phyloP scores from a whole-genome alignment of 2,888 invertebrate genomes.

The Chloroclysta siterata region DNA sequence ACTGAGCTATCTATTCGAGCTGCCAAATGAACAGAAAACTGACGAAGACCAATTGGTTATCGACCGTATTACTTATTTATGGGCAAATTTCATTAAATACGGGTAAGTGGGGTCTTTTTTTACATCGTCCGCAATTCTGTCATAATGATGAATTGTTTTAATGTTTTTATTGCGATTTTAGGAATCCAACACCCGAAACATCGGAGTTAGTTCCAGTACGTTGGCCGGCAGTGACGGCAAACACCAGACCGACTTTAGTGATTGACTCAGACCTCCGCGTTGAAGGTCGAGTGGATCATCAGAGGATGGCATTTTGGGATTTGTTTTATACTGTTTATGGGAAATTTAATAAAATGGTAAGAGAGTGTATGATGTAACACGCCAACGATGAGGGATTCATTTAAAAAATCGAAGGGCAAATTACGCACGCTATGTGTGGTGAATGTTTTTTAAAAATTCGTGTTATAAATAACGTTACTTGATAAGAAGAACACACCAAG shows the following conservation, averaged over 20 bases:
- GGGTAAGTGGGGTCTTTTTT: constrained; percentile 59
- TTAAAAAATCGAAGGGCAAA: background rate
- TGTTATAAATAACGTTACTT: background rate
- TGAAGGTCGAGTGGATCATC: constrained; percentile 60
- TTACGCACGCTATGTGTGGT: background rate
- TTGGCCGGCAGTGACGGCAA: constrained; percentile 60
- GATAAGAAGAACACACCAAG: background rate
- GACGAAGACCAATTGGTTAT: constrained; percentile 59
- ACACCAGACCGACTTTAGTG: constrained; percentile 63
- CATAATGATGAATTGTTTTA: background rate
- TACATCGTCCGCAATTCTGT: background rate
- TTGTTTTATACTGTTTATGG: constrained; percentile 70
- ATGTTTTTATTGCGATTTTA: constrained; percentile 35
- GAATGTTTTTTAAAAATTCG: background rate
- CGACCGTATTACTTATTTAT: constrained; percentile 65
- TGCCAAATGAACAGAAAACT: constrained; percentile 41
- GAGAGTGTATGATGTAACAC: constrained; percentile 48
- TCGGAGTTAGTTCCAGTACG: constrained; percentile 59
- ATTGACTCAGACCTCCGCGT: constrained; percentile 64
- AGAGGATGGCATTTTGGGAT: constrained; percentile 77
- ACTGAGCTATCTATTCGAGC: constrained; percentile 66
- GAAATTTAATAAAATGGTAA: constrained; percentile 56
- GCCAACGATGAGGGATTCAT: background rate
- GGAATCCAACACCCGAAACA: constrained; percentile 66
- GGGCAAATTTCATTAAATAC: constrained; percentile 76